Conservation (phyloP, 1,140 invertebrate species). For the Diorhabda sublineata region DNA sequence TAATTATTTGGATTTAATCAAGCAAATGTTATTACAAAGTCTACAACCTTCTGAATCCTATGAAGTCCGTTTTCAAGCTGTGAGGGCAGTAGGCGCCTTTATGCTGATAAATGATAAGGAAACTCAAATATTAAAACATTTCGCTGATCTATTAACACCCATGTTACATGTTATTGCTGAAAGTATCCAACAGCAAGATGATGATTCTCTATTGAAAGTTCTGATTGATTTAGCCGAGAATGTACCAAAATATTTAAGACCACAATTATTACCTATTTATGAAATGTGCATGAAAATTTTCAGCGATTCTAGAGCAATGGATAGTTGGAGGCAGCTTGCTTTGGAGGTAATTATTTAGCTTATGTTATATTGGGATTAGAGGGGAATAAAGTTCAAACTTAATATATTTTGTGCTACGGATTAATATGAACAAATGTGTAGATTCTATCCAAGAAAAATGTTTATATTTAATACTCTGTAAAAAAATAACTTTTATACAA, state of each 20-base stretch:
- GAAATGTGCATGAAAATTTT: slow-evolving; percentile 88
- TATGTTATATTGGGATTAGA: too few species aligned
- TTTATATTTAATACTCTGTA: too few species aligned
- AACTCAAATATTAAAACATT: slow-evolving; percentile 78
- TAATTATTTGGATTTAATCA: slow-evolving; percentile 89
- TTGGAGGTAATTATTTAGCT: slow-evolving; percentile 65
- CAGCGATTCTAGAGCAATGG: slow-evolving; percentile 68
- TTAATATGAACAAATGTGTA: too few species aligned
- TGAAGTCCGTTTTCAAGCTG: slow-evolving; percentile 75
- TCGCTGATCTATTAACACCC: slow-evolving; percentile 76
- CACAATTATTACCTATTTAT: slow-evolving; percentile 82
- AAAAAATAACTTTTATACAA: too few species aligned
- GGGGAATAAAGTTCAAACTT: too few species aligned
- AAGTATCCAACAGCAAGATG: slow-evolving; percentile 78
- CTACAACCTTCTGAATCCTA: slow-evolving; percentile 66
- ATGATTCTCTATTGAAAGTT: slow-evolving; percentile 86
- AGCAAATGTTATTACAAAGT: slow-evolving; percentile 86
- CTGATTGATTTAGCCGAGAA: slow-evolving; percentile 92
- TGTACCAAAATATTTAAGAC: slow-evolving; percentile 86
- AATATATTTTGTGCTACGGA: too few species aligned
- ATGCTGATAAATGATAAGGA: slow-evolving; percentile 89
- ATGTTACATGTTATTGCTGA: slow-evolving; percentile 67
- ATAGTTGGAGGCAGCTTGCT: slow-evolving; percentile 85
- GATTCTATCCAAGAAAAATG: too few species aligned
- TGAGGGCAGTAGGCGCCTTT: slow-evolving; percentile 83